These are phyloP conservation scores for Holacanthella duospinosa DNA, from an alignment of 2,888 invertebrate species.

Conservation along the genomic window DNA sequence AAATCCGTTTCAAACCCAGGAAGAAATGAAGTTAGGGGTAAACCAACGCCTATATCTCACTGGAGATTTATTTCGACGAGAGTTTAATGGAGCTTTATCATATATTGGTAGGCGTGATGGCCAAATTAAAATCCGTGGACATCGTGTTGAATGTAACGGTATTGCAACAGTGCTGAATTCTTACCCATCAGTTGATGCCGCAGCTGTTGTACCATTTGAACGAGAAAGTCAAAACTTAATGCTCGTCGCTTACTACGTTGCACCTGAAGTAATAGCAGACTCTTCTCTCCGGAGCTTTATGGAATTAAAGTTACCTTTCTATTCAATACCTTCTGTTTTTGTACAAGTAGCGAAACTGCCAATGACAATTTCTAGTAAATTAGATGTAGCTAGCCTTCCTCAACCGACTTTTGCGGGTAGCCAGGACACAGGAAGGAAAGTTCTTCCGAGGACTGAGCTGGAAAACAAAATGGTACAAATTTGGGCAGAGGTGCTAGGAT, in stretches of 20 bases:
- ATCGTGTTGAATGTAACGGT: slow-evolving; percentile 72
- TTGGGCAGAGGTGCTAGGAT: slow-evolving; percentile 9
- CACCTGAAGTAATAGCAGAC: neutral
- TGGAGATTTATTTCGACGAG: slow-evolving; percentile 9
- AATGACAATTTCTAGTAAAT: slow-evolving; percentile 7
- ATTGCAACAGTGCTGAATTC: slow-evolving; percentile 61
- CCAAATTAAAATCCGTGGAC: slow-evolving; percentile 74
- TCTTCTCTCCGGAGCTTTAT: neutral
- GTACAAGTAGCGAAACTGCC: neutral
- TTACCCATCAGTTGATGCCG: slow-evolving; percentile 60
- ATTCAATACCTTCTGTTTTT: slow-evolving; percentile 11
- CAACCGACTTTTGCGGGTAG: no score
- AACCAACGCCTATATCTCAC: slow-evolving; percentile 3
- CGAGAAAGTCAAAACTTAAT: slow-evolving; percentile 50
- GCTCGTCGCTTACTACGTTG: slow-evolving; percentile 35
- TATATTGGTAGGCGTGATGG: slow-evolving; percentile 53
- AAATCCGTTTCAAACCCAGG: no score
- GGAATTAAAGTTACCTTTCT: slow-evolving; percentile 3
- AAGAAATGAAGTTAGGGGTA: neutral
- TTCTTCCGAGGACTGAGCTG: slow-evolving; percentile 6
- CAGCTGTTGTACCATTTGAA: slow-evolving; percentile 57
- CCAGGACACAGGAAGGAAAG: neutral
- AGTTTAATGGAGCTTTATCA: slow-evolving; percentile 3
- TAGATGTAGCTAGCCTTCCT: slow-evolving; percentile 4
- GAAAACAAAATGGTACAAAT: slow-evolving; percentile 7